Percentiles rank a stretch among this genome's conserved stretches.
Evolutionary conservation across 53 echinoderm and acorn worm genomes (phyloP).

Genomic region (Arbacia lixula): DNA sequence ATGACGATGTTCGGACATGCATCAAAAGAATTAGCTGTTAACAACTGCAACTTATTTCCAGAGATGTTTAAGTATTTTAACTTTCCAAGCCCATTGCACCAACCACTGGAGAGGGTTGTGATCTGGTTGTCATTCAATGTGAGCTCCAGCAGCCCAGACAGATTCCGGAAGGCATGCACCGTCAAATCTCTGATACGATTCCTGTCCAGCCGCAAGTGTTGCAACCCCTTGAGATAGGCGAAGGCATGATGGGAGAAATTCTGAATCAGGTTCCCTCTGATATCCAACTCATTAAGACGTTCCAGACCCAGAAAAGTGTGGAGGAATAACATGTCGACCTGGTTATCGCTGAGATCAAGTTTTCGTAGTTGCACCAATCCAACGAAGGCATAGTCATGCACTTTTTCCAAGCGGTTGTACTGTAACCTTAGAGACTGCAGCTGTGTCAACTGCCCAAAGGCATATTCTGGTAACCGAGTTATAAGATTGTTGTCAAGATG

Average conservation of each 20-base stretch:
- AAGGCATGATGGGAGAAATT: no score
- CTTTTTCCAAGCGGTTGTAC: not conserved
- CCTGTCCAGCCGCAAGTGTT: constrained; percentile 11
- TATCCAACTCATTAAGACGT: not conserved
- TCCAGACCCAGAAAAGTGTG: not conserved
- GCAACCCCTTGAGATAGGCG: constrained; percentile 2
- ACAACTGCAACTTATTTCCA: not conserved
- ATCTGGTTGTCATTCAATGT: not conserved
- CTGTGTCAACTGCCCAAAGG: constrained; percentile 12
- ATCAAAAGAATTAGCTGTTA: not conserved
- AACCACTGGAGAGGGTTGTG: not conserved
- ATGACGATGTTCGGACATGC: constrained; percentile 11
- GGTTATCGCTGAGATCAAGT: constrained; percentile 9
- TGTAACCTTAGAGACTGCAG: constrained; percentile 10
- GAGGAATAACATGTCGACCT: not conserved
- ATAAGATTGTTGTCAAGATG: constrained; percentile 17
- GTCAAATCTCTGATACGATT: not conserved
- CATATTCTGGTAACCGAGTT: not conserved
- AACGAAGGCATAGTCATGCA: not conserved
- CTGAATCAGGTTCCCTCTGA: not conserved
- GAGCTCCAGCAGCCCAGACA: constrained; percentile 7
- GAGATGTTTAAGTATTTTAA: constrained; percentile 10
- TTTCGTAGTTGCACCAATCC: constrained; percentile 20
- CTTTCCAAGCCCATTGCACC: constrained; percentile 16
- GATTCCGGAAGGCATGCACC: not conserved